Conservation (phyloP, 2,113 vertebrate genomes). For the Pitta sordida region DNA sequence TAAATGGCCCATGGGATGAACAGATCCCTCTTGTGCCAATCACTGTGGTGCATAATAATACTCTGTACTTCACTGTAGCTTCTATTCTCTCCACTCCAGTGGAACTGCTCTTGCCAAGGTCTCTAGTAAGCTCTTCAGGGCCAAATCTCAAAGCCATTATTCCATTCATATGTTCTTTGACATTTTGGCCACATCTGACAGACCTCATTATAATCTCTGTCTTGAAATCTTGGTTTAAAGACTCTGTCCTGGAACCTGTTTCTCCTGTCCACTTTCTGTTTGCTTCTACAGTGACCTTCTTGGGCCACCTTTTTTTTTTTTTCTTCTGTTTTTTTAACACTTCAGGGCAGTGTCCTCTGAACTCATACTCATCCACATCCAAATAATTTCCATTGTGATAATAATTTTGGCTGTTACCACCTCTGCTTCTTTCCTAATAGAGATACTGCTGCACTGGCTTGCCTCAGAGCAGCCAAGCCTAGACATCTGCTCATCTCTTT, state of each 20-base stretch:
- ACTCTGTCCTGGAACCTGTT: conserved; percentile 5
- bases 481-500: conserved; percentile 62
- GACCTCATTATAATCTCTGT: neutral
- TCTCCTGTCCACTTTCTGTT: neutral
- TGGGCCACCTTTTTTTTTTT: neutral
- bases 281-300: neutral
- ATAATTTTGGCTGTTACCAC: conserved; percentile 32
- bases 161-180: conserved; percentile 51
- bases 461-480: conserved; percentile 47
- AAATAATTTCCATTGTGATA: conserved; percentile 30
- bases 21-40: neutral
- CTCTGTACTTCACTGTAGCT: conserved; percentile 10
- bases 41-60: neutral
- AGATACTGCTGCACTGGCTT: conserved; percentile 23
- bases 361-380: neutral
- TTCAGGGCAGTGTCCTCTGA: neutral
- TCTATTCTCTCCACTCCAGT: conserved; percentile 44
- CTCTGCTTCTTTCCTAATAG: neutral
- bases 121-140: conserved; percentile 39
- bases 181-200: conserved; percentile 50
- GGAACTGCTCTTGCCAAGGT: conserved; percentile 39
- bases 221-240: conserved; percentile 9
- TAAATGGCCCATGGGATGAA: neutral
- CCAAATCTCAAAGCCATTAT: conserved; percentile 53
- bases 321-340: neutral